Evolutionary conservation across 2,797 vertebrate genomes (phyloP), one percentile per base, ranked within the genome.

Genomic region (Mus spretus): DNA sequence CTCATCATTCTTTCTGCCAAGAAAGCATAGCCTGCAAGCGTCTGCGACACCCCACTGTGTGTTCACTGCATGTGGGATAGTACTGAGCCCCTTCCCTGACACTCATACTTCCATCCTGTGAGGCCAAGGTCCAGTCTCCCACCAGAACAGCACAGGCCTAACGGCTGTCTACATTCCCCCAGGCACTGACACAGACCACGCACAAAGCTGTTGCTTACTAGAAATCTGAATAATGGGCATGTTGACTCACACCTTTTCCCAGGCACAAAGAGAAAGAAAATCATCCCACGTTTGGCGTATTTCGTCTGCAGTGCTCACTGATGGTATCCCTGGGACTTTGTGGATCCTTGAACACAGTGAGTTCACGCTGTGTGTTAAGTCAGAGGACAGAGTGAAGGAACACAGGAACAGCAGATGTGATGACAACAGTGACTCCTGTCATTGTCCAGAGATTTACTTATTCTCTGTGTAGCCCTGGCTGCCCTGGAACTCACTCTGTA

Each of bases 201-300:
- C 13, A 61, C 13, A 74, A 70, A 78, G 81, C 44, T 82, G 75
- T 47, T 61, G 72, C 40, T 90, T 28, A 77, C 37, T 81, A 50
- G 86, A 89, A 89, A 72, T 77, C 31, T 37, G 24, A 44, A 75
- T 47, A 28, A 59, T 3, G 22, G 55, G 26, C 44, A 2, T 40
- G 17, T 37, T 89, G n/a, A 75, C 24, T 83, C 57, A 55, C n/a
- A 72, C 24, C 15, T n/a, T 94, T 70, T 70, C 65, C n/a, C 28
- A 86, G 12, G 75, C 67, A 89, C 40, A 79, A 75, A 89, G 65
- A 96, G 47, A 94, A 89, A 44, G 44, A 59, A 81, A 50, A 12
- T 12, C 50, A 50, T 50, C 50, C 50, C 50, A 12, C 10, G 1
- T 50, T 7, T 72, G 31, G 65, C 1, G 0, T 44, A 34, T 59